Base-by-base conservation (phyloP, 2,113 vertebrate species). In the Grantiella picta region DNA sequence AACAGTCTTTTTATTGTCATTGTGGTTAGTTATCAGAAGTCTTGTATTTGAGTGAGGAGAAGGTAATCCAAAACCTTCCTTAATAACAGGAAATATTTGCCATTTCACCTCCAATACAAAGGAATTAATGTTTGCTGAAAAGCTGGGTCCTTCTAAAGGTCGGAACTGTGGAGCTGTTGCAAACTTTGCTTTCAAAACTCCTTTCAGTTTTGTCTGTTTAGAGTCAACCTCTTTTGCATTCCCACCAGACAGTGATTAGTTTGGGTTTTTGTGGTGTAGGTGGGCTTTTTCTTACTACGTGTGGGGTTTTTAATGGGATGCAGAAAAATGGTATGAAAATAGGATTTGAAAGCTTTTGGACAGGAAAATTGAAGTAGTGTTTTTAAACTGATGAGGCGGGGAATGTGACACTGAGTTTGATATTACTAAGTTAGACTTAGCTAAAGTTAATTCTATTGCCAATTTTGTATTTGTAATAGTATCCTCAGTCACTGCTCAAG, bases 61-160 rank as follows among this genome's bases (percentile, higher is more conserved):
- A 95, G 76, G 75, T 95, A 96, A 97, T 94, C 61, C 38, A 86
- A 91, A 94, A 85, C 76, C 36, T 82, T 95, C 79, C 73, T 94
- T 92, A 97, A 86, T 96, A 97, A 94, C 75, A 94, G 93, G 93
- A 97, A 94, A 88, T 96, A 78, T 94, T 94, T 97, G 90, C 63
- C 63, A 36, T 97, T 97, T 95, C 64, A 92, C 64, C 65, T 77
- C 38, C 70, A 78, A 66, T 89, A 97, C 90, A 95, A 95, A 97
- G 76, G 76, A 71, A 95, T 90, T 91, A 57, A 71, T 47, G 85
- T 91, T 80, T 94, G 77, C 50, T 91, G 75, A 95, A 85, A 79
- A 95, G 60, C 86, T 93, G n/a, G 72, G 89, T 94, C 80, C 66
- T 91, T 86, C 75, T 88, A 61, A 94, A 94, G 93, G 82, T 96